A percentile compares a stretch with the other conserved stretches of the same genome.
phyloP scores from a whole-genome alignment of 2,888 invertebrate genomes.

The Acleris emargana region DNA sequence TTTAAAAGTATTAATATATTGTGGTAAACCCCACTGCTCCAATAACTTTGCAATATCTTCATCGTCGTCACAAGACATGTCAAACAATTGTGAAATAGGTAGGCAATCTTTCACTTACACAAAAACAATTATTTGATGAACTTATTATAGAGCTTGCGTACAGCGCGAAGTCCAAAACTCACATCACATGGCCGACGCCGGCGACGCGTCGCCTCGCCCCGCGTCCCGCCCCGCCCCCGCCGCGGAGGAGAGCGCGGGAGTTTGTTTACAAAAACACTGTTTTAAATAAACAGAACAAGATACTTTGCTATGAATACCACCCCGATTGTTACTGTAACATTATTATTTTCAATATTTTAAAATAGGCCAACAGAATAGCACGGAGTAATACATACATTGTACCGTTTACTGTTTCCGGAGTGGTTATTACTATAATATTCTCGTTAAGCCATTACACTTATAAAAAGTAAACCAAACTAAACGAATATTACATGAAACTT shows the following conservation, averaged over 20 bases:
- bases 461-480: slow-evolving; percentile 14
- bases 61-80: slow-evolving; percentile 2
- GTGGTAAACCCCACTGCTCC: not conserved
- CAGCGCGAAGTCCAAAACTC: no score
- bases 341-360: slow-evolving; percentile 12
- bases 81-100: slow-evolving; percentile 5
- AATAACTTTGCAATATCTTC: slow-evolving; percentile 1
- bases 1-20: no score
- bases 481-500: slow-evolving; percentile 7
- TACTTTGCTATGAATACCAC: slow-evolving; percentile 6
- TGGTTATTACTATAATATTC: slow-evolving; percentile 17
- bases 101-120: not conserved
- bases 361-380: slow-evolving; percentile 14
- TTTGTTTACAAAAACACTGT: slow-evolving; percentile 9
- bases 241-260: slow-evolving; percentile 4
- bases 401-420: slow-evolving; percentile 15
- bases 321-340: slow-evolving; percentile 7
- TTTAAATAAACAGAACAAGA: slow-evolving; percentile 7
- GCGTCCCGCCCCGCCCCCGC: slow-evolving; percentile 2
- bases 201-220: not conserved
- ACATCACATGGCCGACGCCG: no score
- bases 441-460: slow-evolving; percentile 7
- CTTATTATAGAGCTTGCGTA: not conserved
- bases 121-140: slow-evolving; percentile 1
- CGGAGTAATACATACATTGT: slow-evolving; percentile 17